Percentiles rank a stretch among this genome's conserved stretches.
phyloP scores from a whole-genome alignment of 2,113 vertebrate genomes.

The Xiphorhynchus elegans region DNA sequence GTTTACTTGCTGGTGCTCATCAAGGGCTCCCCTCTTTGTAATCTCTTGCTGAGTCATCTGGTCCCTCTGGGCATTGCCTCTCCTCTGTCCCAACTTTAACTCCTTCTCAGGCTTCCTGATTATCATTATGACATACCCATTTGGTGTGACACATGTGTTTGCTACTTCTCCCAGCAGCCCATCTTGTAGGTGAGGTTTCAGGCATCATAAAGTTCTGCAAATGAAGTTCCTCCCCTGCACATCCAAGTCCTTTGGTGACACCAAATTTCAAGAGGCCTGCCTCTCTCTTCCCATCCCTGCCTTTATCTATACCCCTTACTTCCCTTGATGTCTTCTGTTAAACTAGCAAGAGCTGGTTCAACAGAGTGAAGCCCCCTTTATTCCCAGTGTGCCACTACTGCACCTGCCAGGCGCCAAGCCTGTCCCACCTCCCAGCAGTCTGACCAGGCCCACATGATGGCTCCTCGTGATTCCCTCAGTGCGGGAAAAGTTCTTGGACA shows the following conservation, averaged over 20 bases:
- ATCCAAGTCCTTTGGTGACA: not conserved
- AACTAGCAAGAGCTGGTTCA: not conserved
- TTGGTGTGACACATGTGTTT: not conserved
- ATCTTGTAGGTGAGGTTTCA: not conserved
- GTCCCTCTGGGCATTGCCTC: not conserved
- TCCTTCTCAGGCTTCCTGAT: not conserved
- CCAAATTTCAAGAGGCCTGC: not conserved
- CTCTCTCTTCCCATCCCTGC: not conserved
- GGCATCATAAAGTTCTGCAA: not conserved
- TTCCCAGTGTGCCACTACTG: not conserved
- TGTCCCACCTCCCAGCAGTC: not conserved
- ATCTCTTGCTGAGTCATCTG: slow-evolving; percentile 30
- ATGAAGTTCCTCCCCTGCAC: not conserved
- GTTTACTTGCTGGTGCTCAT: not conserved
- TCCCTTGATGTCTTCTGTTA: not conserved
- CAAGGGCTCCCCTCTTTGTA: slow-evolving; percentile 5
- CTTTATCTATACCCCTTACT: not conserved
- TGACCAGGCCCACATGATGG: not conserved
- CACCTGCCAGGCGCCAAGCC: not conserved
- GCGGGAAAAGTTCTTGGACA: not conserved
- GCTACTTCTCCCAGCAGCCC: not conserved
- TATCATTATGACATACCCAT: not conserved
- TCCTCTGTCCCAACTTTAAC: not conserved
- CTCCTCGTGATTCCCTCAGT: not conserved
- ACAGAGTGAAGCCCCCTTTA: not conserved